These are phyloP conservation scores for Eupithecia centaureata DNA, from an alignment of 2,888 invertebrate genomes.

Conservation along the genomic window DNA sequence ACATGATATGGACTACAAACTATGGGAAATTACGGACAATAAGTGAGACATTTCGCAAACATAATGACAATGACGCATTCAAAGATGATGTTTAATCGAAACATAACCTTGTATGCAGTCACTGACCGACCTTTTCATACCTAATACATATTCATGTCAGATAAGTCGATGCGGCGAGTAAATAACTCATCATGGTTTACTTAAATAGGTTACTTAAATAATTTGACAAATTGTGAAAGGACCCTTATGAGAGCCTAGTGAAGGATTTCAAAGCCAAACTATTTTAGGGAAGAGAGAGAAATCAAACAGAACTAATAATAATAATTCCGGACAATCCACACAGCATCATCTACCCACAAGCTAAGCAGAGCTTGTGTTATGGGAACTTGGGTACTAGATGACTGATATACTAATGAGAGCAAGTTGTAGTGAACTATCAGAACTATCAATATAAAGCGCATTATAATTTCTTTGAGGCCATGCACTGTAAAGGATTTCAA, in stretches of 20 bases:
- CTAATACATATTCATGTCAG: constrained; percentile 71
- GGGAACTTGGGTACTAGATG: too few species aligned
- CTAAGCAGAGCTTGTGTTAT: too few species aligned
- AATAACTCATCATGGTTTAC: not conserved
- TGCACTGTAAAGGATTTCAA: not conserved
- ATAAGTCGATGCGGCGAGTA: not conserved
- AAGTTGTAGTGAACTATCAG: too few species aligned
- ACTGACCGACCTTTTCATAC: constrained; percentile 69
- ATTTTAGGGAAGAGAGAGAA: not conserved
- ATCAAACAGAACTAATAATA: not conserved
- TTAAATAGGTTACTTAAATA: not conserved
- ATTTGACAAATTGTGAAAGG: too few species aligned
- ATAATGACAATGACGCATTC: constrained; percentile 30
- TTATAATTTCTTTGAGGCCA: too few species aligned
- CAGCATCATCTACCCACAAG: too few species aligned
- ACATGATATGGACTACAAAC: not conserved
- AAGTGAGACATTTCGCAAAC: not conserved
- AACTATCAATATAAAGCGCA: too few species aligned
- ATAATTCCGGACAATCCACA: too few species aligned
- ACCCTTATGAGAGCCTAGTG: too few species aligned
- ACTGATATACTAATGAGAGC: too few species aligned
- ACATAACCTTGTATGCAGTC: constrained; percentile 64
- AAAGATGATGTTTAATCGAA: constrained; percentile 38
- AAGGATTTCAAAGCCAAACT: not conserved
- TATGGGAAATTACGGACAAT: not conserved